Conservation (phyloP, 2,113 vertebrate species). For the Alethe diademata region DNA sequence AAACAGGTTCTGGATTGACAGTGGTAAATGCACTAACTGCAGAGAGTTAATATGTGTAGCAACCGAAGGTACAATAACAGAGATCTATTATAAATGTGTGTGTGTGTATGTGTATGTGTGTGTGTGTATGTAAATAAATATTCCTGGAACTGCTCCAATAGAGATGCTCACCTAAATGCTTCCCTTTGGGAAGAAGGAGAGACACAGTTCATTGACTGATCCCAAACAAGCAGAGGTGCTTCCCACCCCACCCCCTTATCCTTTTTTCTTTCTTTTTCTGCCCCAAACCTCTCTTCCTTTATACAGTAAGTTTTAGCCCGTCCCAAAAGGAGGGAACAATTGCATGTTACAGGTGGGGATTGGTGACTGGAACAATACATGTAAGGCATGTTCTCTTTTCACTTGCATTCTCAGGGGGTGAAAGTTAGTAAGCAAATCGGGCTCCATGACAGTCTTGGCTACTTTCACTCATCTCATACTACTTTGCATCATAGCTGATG, state of each 20-base stretch:
- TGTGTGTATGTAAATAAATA: neutral
- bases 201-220: neutral
- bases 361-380: neutral
- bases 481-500: neutral
- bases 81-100: neutral
- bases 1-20: neutral
- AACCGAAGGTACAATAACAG: accelerated
- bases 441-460: neutral
- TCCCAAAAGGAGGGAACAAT: neutral
- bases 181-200: neutral
- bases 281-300: neutral
- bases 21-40: neutral
- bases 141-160: neutral
- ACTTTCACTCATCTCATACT: neutral
- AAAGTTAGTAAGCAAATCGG: neutral
- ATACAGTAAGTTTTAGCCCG: neutral
- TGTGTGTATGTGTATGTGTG: neutral
- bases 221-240: neutral
- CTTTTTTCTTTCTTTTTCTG: neutral
- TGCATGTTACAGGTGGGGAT: neutral
- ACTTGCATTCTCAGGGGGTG: neutral
- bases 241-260: neutral
- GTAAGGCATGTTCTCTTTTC: neutral
- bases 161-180: neutral
- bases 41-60: neutral